phyloP scores from a whole-genome alignment of 2,797 vertebrate genomes.

The Poecile montanus region DNA sequence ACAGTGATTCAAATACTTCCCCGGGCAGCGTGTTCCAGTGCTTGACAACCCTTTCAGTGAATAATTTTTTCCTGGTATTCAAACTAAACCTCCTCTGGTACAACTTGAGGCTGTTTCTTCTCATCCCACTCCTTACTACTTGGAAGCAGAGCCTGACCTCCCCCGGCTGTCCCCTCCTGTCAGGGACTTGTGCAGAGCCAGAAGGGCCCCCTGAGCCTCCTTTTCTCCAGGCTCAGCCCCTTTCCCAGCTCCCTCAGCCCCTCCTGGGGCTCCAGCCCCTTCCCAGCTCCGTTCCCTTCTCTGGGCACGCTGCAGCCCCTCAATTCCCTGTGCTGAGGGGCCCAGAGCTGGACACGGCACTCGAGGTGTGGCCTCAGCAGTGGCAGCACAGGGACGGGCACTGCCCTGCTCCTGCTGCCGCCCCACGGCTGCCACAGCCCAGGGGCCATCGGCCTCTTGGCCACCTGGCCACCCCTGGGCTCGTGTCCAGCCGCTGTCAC shows the following conservation, averaged over 20 bases:
- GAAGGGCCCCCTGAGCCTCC: neutral
- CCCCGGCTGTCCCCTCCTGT: neutral
- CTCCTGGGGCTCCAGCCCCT: neutral
- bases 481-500: neutral
- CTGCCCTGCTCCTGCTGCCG: neutral
- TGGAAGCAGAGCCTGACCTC: neutral
- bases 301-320: neutral
- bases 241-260: neutral
- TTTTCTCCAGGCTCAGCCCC: neutral
- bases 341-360: rapidly evolving
- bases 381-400: neutral
- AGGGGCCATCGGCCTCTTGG: neutral
- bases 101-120: neutral
- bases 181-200: neutral
- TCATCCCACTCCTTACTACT: neutral
- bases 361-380: neutral
- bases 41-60: neutral
- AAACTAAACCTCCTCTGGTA: neutral
- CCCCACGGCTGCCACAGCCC: neutral
- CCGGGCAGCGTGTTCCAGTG: neutral
- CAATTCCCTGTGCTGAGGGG: neutral
- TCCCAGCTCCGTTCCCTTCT: rapidly evolving
- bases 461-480: neutral
- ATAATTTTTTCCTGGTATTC: neutral
- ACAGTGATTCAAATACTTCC: neutral